Evolutionary conservation across 2,797 vertebrate genomes (phyloP), one percentile per base, ranked within the genome.

Genomic region (Odontamblyopus lacepedii): DNA sequence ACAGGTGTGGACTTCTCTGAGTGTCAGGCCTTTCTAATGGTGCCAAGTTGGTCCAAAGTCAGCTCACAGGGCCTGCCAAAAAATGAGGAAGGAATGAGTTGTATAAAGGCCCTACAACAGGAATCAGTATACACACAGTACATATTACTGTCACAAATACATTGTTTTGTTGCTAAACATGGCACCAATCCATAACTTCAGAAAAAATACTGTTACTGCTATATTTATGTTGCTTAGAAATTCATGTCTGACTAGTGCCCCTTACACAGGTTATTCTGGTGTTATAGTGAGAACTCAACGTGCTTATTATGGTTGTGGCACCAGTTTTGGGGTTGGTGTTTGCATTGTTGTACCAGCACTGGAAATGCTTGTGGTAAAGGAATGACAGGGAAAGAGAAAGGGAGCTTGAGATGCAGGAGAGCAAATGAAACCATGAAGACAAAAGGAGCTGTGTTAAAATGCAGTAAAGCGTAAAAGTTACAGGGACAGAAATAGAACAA

Each of bases 291-390:
- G 91, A 92, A 78, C 83, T 86, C 86, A 89, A 91, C 90, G 82
- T 93, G 87, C 77, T 92, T 85, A 93, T 94, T 94, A 91, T 93
- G 90, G 92, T 91, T 86, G 86, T 89, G 87, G 88, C 83, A 80
- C 84, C 80, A 84, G 81, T 88, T 79, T 85, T 75, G 79, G 85
- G 82, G 87, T 90, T 89, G 90, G 83, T 90, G 83, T 86, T 83
- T 83, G 59, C 84, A 74, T 78, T 80, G 73, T 66, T 82, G 83
- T 84, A 89, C 85, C 89, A 92, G 74, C 63, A 41, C 73, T 87
- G 80, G 83, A 90, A 88, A 92, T 89, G 88, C 78, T 90, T 91
- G 90, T 78, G 86, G 89, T 85, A 76, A 82, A 78, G 57, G 80
- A 87, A 76, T 72, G 80, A 82, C 77, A 85, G 81, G 29, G 78